These are phyloP conservation scores for Ciconia nigra DNA, from an alignment of 2,797 vertebrate species.

Conservation along the genomic window DNA sequence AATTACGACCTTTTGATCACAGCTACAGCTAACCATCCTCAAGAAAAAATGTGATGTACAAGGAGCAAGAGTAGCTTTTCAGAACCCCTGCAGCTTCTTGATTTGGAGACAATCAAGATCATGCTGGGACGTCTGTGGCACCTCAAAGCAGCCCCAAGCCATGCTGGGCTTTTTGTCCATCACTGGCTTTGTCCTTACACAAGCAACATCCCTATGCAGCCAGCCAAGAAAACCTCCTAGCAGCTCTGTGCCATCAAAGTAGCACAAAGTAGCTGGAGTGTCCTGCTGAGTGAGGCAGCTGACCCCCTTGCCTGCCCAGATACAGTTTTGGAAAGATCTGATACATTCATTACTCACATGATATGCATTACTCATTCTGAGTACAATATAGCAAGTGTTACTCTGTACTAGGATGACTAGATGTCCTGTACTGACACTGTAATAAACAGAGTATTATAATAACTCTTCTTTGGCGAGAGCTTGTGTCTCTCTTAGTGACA, in stretches of 20 bases:
- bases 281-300: background rate
- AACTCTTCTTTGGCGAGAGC: background rate
- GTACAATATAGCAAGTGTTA: slow-evolving; percentile 16
- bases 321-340: background rate
- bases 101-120: background rate
- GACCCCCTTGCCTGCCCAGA: background rate
- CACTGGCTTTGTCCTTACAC: background rate
- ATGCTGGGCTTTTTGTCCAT: background rate
- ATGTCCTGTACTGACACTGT: background rate
- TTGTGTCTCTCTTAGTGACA: background rate
- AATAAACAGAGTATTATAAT: background rate
- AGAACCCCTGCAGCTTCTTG: background rate
- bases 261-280: background rate
- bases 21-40: background rate
- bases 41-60: background rate
- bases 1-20: background rate
- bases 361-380: background rate
- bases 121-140: background rate
- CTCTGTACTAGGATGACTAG: background rate
- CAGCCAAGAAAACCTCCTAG: background rate
- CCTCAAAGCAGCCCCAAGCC: background rate
- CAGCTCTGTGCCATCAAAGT: background rate
- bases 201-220: background rate
- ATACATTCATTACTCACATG: background rate
- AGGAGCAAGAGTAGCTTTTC: background rate